phyloP scores from a whole-genome alignment of 2,797 vertebrate genomes.

The Cichlasoma orientale region DNA sequence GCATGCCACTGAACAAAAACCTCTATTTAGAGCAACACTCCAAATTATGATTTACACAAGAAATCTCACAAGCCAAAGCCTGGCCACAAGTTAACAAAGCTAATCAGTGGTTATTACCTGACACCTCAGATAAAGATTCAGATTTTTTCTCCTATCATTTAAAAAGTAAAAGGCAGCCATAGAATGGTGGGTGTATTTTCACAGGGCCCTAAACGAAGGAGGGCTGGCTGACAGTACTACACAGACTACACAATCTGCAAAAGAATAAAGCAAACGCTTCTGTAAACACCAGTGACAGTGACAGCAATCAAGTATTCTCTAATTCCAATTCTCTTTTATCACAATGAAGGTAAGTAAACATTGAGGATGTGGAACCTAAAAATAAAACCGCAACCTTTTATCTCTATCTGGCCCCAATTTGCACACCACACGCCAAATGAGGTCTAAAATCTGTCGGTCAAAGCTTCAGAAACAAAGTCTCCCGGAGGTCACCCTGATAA shows the following conservation, averaged over 20 bases:
- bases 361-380: slow-evolving; percentile 43
- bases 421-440: slow-evolving; percentile 29
- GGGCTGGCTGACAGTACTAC: slow-evolving; percentile 44
- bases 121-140: slow-evolving; percentile 17
- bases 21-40: slow-evolving; percentile 9
- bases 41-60: slow-evolving; percentile 8
- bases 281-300: slow-evolving; percentile 75
- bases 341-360: slow-evolving; percentile 57
- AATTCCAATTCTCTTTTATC: slow-evolving; percentile 35
- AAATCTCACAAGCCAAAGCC: slow-evolving; percentile 8
- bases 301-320: slow-evolving; percentile 66
- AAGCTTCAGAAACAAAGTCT: slow-evolving; percentile 36
- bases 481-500: slow-evolving; percentile 26
- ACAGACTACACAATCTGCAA: slow-evolving; percentile 55
- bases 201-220: slow-evolving; percentile 46
- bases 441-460: slow-evolving; percentile 47
- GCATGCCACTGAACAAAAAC: slow-evolving; percentile 24
- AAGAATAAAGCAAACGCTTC: slow-evolving; percentile 64
- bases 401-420: slow-evolving; percentile 45
- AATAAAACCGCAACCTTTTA: slow-evolving; percentile 19
- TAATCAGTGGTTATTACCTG: slow-evolving; percentile 30
- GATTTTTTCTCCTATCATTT: slow-evolving; percentile 9
- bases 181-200: slow-evolving; percentile 48
- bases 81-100: slow-evolving; percentile 21
- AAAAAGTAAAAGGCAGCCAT: slow-evolving; percentile 62